Evolutionary conservation across 2,113 vertebrate genomes (phyloP).

Genomic region (Ranitomeya imitator): DNA sequence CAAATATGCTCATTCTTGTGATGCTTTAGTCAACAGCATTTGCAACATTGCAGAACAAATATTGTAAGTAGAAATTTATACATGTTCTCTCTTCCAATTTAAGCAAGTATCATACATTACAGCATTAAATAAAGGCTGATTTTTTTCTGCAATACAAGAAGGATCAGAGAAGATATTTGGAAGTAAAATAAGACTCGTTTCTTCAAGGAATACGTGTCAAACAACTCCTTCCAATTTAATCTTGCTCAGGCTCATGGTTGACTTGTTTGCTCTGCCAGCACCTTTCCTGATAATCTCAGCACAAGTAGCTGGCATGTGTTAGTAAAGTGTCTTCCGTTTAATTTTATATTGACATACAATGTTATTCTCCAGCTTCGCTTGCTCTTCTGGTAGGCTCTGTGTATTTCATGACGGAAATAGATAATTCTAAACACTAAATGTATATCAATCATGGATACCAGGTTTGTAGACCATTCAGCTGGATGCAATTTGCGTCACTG

Average conservation of each 20-base stretch:
- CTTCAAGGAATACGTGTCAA: slow-evolving; percentile 49
- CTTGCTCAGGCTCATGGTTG: slow-evolving; percentile 34
- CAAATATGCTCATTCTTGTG: slow-evolving; percentile 16
- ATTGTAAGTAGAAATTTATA: background rate
- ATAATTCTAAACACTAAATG: background rate
- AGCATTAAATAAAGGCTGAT: background rate
- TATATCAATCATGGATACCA: background rate
- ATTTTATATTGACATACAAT: background rate
- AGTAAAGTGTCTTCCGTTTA: slow-evolving; percentile 28
- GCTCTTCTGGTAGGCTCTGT: background rate
- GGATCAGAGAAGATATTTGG: slow-evolving; percentile 41
- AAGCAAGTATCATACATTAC: background rate
- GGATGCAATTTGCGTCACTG: too few relatives aligned
- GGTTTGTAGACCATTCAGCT: too few relatives aligned
- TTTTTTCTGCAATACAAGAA: slow-evolving; percentile 3
- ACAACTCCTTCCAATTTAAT: slow-evolving; percentile 49
- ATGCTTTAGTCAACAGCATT: background rate
- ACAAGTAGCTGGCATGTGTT: slow-evolving; percentile 3
- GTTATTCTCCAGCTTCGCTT: too few relatives aligned
- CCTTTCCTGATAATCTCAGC: slow-evolving; percentile 33
- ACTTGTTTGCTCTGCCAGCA: slow-evolving; percentile 28
- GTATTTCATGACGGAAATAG: background rate
- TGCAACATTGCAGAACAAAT: slow-evolving; percentile 7
- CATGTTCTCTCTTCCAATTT: background rate
- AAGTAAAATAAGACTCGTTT: slow-evolving; percentile 45